Base-by-base conservation (phyloP, 2,797 vertebrate species). In the Emydoidea blandingii region DNA sequence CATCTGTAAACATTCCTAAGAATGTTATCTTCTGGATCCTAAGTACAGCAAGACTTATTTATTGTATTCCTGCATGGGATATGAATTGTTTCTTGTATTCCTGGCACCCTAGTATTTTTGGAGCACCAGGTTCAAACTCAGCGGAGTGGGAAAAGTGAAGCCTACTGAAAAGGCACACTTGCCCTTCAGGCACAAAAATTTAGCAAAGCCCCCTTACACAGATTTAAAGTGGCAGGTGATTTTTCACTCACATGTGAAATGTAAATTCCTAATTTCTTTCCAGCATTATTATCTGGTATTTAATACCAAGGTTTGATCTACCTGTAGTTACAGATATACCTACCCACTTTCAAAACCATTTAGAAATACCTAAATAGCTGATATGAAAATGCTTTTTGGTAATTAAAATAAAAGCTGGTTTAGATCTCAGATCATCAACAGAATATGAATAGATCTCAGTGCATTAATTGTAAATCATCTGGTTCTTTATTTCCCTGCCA, bases 241-340 rank as follows among this genome's bases (percentile, higher is more conserved):
- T 72, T 72, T 72, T 89, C 96, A 88, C 94, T 90, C 83, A 89
- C 65, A 92, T 89, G 94, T 89, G 91, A 94, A 96, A 95, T 96
- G 95, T 80, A 91, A 95, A 91, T 94, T 91, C 85, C 95, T 89
- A 52, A 79, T 83, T 89, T 65, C 83, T 14, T 19, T 91, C 96
- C 94, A 91, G 91, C 8, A 6, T 85, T 91, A 95, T 94, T 92
- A 94, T 65, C 54, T 85, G 79, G 37, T 93, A 94, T 91, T 97
- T 96, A 94, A 96, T 81, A 52, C 54, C 0, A 0, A 74, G 84
- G 37, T 88, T 93, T 96, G 52, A 92, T 79, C 88, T 49, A 16
- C 5, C 44, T 78, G 8, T 49, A 31, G 25, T 1, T 16, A 23
- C 68, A 76, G 25, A 8, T 6, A 44, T 74, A 25, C 41, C 4